Percentiles rank a stretch among this genome's conserved stretches.
Conservation (phyloP, 2,888 invertebrate genomes). For the Drosophila anomalata region DNA sequence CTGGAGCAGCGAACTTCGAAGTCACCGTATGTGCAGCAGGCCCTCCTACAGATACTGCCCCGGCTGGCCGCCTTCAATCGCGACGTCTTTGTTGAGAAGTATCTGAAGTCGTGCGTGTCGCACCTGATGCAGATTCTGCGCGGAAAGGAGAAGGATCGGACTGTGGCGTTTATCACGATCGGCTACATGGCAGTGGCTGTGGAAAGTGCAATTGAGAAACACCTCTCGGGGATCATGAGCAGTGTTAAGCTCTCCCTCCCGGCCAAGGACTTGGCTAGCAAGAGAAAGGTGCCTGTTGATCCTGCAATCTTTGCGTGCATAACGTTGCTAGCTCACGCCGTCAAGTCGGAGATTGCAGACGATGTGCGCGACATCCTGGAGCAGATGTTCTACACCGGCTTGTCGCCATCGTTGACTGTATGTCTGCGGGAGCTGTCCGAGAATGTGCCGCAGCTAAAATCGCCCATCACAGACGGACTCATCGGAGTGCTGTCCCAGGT, state of each 20-base stretch:
- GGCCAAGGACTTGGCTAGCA: constrained; percentile 90
- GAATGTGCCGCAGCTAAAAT: constrained; percentile 93
- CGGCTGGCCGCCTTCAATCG: constrained; percentile 96
- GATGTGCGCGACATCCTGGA: constrained; percentile 94
- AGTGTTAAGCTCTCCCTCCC: constrained; percentile 91
- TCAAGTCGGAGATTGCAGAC: constrained; percentile 89
- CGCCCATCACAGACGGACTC: constrained; percentile 96
- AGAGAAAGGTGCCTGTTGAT: constrained; percentile 90
- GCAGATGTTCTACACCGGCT: constrained; percentile 95
- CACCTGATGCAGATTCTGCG: constrained; percentile 91
- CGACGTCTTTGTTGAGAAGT: constrained; percentile 90
- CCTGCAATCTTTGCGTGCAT: constrained; percentile 97
- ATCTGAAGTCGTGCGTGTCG: constrained; percentile 90
- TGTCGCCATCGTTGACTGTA: constrained; percentile 95
- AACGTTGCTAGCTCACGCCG: constrained; percentile 94
- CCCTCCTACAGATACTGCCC: constrained; percentile 93
- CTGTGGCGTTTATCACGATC: constrained; percentile 94
- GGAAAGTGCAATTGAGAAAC: constrained; percentile 90
- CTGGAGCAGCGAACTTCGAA: constrained; percentile 91
- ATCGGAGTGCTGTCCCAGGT: constrained; percentile 95
- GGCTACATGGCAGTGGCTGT: constrained; percentile 96
- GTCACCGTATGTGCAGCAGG: constrained; percentile 93
- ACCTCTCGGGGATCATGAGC: constrained; percentile 94
- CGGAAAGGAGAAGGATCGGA: constrained; percentile 93
- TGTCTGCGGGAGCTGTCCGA: constrained; percentile 95